Percentiles rank a stretch among this genome's conserved stretches.
phyloP scores from a whole-genome alignment of 2,888 invertebrate species.

The Torymus texanus region DNA sequence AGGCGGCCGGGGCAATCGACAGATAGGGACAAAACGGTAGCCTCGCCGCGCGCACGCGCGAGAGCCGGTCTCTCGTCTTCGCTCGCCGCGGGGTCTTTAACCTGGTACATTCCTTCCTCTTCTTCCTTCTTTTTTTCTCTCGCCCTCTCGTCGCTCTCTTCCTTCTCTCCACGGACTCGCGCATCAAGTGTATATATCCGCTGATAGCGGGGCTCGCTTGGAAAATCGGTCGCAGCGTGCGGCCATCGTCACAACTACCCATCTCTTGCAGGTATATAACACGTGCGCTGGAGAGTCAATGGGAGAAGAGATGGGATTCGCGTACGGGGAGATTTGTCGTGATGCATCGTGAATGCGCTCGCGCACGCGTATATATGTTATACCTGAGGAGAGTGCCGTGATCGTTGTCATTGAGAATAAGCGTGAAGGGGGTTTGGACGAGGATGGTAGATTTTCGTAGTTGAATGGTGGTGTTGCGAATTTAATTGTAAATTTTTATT shows the following conservation, averaged over 20 bases:
- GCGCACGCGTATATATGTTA: too few relatives aligned
- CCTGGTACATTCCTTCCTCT: constrained; percentile 38
- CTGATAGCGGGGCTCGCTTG: background rate
- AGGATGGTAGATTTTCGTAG: too few relatives aligned
- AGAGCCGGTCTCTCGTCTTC: background rate
- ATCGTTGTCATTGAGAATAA: too few relatives aligned
- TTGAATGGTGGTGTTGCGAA: too few relatives aligned
- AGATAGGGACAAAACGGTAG: constrained; percentile 29
- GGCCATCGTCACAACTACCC: background rate
- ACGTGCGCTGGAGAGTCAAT: too few relatives aligned
- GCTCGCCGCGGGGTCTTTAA: constrained; percentile 45
- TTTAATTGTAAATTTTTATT: too few relatives aligned
- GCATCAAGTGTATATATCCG: constrained; percentile 4
- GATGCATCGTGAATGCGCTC: too few relatives aligned
- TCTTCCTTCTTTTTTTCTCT: constrained; percentile 61
- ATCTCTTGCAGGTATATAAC: too few relatives aligned
- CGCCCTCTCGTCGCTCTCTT: background rate
- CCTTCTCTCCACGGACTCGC: background rate
- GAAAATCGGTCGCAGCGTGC: constrained; percentile 37
- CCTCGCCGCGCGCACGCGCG: background rate
- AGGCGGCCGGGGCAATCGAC: background rate
- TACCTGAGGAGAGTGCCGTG: too few relatives aligned
- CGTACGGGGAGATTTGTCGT: too few relatives aligned
- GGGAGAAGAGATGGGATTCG: background rate
- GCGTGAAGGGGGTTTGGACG: too few relatives aligned